phyloP scores from a whole-genome alignment of 2,888 invertebrate species.

The Dryobotodes eremita region DNA sequence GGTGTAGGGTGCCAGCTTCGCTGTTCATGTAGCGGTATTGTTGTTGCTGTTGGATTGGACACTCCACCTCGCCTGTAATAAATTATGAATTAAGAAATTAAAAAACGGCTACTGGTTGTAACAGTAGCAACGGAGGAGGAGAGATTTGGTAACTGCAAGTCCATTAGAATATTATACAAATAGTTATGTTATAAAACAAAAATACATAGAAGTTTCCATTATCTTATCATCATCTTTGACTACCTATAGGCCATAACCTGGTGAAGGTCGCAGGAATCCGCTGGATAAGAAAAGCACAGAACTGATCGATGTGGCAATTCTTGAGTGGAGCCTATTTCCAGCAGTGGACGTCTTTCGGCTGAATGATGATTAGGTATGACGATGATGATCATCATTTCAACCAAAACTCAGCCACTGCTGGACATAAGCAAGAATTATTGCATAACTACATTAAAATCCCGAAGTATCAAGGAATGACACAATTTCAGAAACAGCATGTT shows the following conservation, averaged over 20 bases:
- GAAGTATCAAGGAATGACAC: constrained; percentile 1
- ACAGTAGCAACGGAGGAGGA: not conserved
- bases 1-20: constrained; percentile 88
- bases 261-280: no score
- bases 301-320: not conserved
- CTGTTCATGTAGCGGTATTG: constrained; percentile 90
- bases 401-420: not conserved
- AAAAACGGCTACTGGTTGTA: not conserved
- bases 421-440: no score
- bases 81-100: not conserved
- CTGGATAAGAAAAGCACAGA: not conserved
- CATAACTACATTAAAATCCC: not conserved
- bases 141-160: not conserved
- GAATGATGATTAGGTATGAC: not conserved
- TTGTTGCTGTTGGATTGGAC: constrained; percentile 89
- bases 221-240: not conserved
- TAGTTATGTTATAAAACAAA: not conserved
- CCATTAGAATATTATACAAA: not conserved
- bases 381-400: not conserved
- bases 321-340: not conserved
- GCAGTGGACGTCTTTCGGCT: not conserved
- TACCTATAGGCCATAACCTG: not conserved
- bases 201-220: not conserved
- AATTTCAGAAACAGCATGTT: constrained; percentile 6
- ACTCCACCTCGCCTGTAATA: constrained; percentile 88